Base-by-base conservation (phyloP, 2,797 vertebrate genomes). In the Chromis chromis region DNA sequence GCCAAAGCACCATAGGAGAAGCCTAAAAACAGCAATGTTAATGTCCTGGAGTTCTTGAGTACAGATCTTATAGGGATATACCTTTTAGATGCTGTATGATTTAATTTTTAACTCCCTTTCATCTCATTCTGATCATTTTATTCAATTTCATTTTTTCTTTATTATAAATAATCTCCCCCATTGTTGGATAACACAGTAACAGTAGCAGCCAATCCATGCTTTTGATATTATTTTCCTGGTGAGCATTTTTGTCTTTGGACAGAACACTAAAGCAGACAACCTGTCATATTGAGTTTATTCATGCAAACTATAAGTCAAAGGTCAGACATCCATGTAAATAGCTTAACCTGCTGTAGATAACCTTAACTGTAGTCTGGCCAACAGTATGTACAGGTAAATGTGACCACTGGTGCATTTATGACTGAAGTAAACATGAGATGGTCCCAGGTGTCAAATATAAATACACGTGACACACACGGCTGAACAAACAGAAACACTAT, bases 351-450 rank as follows among this genome's bases (percentile, higher is more conserved):
- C 57, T 22, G 21, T 6, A 33, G 50, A 46, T 40, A 42, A 50
- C 63, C 44, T 36, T 6, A 60, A 33, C 49, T 64, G 33, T n/a
- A 68, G 36, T 25, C n/a, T 17, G 46, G 17, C 54, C 44, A 36
- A 28, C 52, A 50, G 58, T 60, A 31, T 73, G 33, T 27, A n/a
- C 19, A 0, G 46, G 33, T 60, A 11, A 59, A 65, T 69, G 53
- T 46, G 44, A 70, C 63, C 75, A 72, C 62, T 63, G 76, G 63
- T 63, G 55, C 79, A 82, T 64, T 76, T 70, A 54, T 49, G 71
- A 65, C 31, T 48, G 49, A 42, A 69, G 60, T 28, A 71, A 84
- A 85, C 64, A 57, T 16, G 49, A 82, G 56, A 58, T 42, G 58
- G 58, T 78, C 66, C 58, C n/a, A 7, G 52, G 71, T 81, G 84